Percentiles rank a stretch among this genome's conserved stretches.
Conservation (phyloP, 2,113 vertebrate genomes). For the Murina feae region DNA sequence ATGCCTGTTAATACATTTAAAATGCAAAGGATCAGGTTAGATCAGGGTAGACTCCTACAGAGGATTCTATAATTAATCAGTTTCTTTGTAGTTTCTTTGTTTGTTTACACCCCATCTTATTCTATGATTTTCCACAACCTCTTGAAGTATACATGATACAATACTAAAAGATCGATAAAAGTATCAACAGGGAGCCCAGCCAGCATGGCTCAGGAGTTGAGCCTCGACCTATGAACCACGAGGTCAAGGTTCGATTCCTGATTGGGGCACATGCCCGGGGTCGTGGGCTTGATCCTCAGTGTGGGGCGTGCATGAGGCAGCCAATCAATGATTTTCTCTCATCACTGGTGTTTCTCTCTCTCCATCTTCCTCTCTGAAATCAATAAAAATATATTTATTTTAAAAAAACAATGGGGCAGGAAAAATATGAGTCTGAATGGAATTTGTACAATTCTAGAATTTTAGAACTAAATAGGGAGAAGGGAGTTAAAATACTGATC, state of each 20-base stretch:
- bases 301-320: too few relatives aligned
- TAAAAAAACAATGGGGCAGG: too few relatives aligned
- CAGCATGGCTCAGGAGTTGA: too few relatives aligned
- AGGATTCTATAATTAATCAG: neutral
- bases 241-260: too few relatives aligned
- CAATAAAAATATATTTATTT: too few relatives aligned
- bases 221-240: too few relatives aligned
- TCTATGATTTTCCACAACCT: neutral
- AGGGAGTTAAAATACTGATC: neutral
- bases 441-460: neutral
- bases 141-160: neutral
- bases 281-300: too few relatives aligned
- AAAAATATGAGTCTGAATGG: neutral
- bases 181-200: too few relatives aligned
- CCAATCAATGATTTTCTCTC: too few relatives aligned
- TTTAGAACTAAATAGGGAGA: neutral
- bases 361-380: too few relatives aligned
- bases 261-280: too few relatives aligned
- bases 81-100: neutral
- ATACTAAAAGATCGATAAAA: neutral
- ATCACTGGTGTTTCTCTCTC: too few relatives aligned
- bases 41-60: neutral
- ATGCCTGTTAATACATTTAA: neutral
- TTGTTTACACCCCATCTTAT: neutral
- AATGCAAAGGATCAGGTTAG: neutral